phyloP scores from a whole-genome alignment of 2,888 invertebrate genomes.

The Caenorhabditis japonica region DNA sequence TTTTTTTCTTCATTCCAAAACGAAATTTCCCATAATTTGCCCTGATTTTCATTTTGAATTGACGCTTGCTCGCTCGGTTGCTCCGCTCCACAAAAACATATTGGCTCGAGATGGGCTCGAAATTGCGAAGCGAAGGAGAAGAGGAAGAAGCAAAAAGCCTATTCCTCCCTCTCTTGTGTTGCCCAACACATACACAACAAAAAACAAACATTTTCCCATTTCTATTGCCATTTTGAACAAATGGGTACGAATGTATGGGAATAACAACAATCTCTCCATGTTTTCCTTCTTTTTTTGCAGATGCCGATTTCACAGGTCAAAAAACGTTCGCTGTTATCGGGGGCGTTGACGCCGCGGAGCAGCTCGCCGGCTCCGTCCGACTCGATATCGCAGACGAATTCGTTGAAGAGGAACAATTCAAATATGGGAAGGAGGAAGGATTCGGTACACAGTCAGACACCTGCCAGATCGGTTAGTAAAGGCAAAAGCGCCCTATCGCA shows the following conservation, averaged over 20 bases:
- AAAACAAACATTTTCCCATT: slow-evolving; percentile 30
- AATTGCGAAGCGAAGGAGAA: slow-evolving; percentile 16
- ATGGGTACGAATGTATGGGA: too few species aligned
- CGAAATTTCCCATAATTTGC: neutral
- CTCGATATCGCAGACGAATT: slow-evolving; percentile 73
- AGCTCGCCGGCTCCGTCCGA: slow-evolving; percentile 77
- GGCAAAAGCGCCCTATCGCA: too few species aligned
- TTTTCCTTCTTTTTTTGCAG: too few species aligned
- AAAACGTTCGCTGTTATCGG: slow-evolving; percentile 62
- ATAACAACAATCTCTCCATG: too few species aligned
- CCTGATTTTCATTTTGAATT: neutral
- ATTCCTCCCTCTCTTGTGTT: neutral
- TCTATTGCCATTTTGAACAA: too few species aligned
- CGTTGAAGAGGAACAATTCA: slow-evolving; percentile 67
- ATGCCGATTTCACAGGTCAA: slow-evolving; percentile 39
- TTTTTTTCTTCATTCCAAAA: slow-evolving; percentile 8
- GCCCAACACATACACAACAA: slow-evolving; percentile 37
- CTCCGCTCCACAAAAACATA: slow-evolving; percentile 15
- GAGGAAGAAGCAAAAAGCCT: too few species aligned
- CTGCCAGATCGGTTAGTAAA: slow-evolving; percentile 59
- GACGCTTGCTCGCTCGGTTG: too few species aligned
- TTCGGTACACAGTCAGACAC: slow-evolving; percentile 59
- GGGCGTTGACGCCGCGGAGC: slow-evolving; percentile 69
- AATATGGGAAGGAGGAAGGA: slow-evolving; percentile 48
- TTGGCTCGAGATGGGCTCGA: slow-evolving; percentile 6